Evolutionary conservation across 1,140 invertebrate genomes (phyloP).

Genomic region (Tetranychus cinnabarinus): DNA sequence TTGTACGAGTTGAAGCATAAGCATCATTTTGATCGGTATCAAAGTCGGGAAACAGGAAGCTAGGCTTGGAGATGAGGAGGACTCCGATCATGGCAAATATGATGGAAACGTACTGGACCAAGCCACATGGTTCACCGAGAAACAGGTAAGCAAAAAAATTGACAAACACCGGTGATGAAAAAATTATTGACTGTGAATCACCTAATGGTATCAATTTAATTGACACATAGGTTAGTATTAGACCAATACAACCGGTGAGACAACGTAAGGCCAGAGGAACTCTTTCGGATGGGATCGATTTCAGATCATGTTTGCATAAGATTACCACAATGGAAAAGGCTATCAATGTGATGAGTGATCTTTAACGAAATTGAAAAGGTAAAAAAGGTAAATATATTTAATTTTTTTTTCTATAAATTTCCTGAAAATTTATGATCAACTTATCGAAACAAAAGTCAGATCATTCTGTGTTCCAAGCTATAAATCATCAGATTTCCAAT

Average conservation of each 20-base stretch:
- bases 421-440: no score
- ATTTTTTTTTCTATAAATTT: no score
- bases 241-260: not conserved
- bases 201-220: slow-evolving; percentile 30
- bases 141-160: slow-evolving; percentile 28
- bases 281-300: not conserved
- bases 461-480: no score
- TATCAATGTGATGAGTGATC: no score
- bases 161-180: slow-evolving; percentile 30
- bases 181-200: slow-evolving; percentile 31
- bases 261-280: not conserved
- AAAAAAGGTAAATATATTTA: no score
- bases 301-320: no score
- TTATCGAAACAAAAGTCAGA: no score
- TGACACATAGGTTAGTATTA: slow-evolving; percentile 8
- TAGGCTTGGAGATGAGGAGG: slow-evolving; percentile 25
- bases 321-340: no score
- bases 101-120: slow-evolving; percentile 25
- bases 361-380: no score
- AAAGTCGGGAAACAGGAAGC: slow-evolving; percentile 10
- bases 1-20: not conserved
- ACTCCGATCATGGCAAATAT: slow-evolving; percentile 25
- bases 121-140: slow-evolving; percentile 27
- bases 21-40: not conserved
- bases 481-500: no score